These are phyloP conservation scores for Morus bassanus DNA, from an alignment of 2,797 vertebrate species.

Conservation along the genomic window DNA sequence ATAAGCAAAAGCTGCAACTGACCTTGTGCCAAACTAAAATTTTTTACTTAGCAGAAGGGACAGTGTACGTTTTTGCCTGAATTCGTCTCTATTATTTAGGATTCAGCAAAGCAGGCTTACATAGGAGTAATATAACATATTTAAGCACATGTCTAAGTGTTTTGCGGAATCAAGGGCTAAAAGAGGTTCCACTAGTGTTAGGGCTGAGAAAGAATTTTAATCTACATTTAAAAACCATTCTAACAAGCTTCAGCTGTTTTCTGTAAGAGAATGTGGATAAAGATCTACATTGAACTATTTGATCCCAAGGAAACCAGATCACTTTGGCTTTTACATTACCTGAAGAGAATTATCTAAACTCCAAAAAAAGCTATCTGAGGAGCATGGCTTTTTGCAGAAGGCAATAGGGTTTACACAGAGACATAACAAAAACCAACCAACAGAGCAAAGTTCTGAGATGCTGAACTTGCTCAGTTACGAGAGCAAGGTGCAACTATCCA, in stretches of 20 bases:
- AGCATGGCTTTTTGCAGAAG: not conserved
- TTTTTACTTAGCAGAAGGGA: conserved; percentile 20
- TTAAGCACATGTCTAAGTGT: not conserved
- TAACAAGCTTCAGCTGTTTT: not conserved
- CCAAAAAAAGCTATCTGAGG: not conserved
- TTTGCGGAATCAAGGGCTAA: not conserved
- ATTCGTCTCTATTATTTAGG: not conserved
- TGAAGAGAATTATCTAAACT: not conserved
- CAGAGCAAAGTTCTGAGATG: not conserved
- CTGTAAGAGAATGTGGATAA: not conserved
- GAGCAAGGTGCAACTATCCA: not conserved
- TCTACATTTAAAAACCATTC: not conserved
- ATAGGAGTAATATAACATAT: not conserved
- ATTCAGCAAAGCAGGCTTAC: not conserved
- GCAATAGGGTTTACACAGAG: not conserved
- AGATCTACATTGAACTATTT: not conserved
- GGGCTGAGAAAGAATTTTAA: not conserved
- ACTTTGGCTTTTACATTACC: not conserved
- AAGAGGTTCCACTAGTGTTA: not conserved
- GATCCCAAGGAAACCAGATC: not conserved
- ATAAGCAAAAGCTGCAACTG: not conserved
- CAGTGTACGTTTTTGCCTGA: not conserved
- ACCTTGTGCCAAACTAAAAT: not conserved
- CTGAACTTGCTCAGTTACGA: not conserved
- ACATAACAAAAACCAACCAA: not conserved